Conservation (phyloP, 2,113 vertebrate species). For the Tupaia chinensis region DNA sequence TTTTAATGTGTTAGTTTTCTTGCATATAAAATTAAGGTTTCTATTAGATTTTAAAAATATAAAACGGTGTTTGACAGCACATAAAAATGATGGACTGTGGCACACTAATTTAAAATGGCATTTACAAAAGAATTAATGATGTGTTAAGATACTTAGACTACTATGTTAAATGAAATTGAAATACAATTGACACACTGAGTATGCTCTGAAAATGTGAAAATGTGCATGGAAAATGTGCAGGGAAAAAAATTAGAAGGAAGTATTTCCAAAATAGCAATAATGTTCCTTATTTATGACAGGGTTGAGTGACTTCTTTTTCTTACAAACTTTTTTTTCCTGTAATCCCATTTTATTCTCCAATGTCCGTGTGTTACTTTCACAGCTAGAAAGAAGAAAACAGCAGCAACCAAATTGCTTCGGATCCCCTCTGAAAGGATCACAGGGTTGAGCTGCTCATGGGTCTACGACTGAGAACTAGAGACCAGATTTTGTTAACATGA, state of each 20-base stretch:
- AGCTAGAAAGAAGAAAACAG: not conserved
- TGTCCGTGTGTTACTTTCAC: not conserved
- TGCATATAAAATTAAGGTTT: not conserved
- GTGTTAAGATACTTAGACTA: not conserved
- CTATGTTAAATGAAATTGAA: not conserved
- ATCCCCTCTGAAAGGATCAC: not conserved
- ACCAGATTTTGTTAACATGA: constrained; percentile 8
- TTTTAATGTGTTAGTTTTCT: not conserved
- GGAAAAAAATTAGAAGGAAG: not conserved
- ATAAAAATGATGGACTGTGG: not conserved
- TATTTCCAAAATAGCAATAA: not conserved
- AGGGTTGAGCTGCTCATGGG: not conserved
- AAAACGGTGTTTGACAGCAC: not conserved
- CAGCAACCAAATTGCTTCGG: not conserved
- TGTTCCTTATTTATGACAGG: not conserved
- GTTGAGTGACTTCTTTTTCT: not conserved
- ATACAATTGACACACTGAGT: not conserved
- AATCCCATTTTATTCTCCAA: not conserved
- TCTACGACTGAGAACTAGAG: not conserved
- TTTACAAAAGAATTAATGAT: constrained; percentile 1
- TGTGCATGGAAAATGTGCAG: not conserved
- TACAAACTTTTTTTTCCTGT: not conserved
- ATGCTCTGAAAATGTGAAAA: not conserved
- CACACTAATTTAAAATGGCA: not conserved
- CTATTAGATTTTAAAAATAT: constrained; percentile 6